Evolutionary conservation across 2,888 invertebrate species (phyloP).

Genomic region (Patella caerulea): DNA sequence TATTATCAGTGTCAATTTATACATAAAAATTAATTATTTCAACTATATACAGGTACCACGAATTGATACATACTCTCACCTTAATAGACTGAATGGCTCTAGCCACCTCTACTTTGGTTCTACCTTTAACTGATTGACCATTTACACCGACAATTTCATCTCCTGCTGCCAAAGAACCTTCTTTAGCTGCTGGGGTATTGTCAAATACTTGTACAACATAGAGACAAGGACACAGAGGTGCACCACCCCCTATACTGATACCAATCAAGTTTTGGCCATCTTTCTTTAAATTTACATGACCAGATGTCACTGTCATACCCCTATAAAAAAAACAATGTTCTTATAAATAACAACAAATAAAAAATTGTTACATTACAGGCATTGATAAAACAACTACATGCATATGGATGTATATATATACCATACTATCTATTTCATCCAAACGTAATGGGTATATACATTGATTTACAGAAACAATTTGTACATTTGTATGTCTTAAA

Average conservation of each 20-base stretch:
- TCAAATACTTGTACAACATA: conserved; percentile 99
- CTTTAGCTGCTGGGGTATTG: conserved; percentile 93
- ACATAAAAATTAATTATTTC: too few relatives aligned
- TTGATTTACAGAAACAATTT: too few relatives aligned
- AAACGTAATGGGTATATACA: too few relatives aligned
- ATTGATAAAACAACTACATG: too few relatives aligned
- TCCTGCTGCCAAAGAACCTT: conserved; percentile 93
- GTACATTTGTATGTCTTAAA: too few relatives aligned
- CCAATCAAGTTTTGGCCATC: conserved; percentile 94
- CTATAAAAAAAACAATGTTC: conserved; percentile 74
- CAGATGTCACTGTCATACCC: conserved; percentile 98
- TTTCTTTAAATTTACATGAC: conserved; percentile 89
- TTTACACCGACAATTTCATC: conserved; percentile 97
- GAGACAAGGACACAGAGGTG: conserved; percentile 92
- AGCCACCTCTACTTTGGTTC: conserved; percentile 98
- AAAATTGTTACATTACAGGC: too few relatives aligned
- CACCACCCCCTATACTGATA: conserved; percentile 93
- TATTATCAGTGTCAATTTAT: too few relatives aligned
- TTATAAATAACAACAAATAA: background rate
- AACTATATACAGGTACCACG: too few relatives aligned
- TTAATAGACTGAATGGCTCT: conserved; percentile 96
- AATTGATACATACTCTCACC: conserved; percentile 71
- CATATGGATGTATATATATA: too few relatives aligned
- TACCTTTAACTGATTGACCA: conserved; percentile 92
- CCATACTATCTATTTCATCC: too few relatives aligned